Evolutionary conservation across 2,888 invertebrate species (phyloP).

Genomic region (Busseola fusca): DNA sequence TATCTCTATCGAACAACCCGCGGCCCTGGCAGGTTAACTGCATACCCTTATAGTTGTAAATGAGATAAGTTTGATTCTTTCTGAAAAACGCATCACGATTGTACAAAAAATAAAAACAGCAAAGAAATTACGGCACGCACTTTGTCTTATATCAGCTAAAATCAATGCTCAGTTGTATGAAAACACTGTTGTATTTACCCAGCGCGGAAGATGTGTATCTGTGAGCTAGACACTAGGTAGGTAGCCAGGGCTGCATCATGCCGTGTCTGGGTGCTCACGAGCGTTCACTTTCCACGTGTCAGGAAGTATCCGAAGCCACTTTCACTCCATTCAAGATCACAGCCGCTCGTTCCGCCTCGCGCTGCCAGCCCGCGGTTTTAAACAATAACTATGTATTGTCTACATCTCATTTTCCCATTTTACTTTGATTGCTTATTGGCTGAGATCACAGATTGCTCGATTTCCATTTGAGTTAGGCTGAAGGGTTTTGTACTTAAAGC

Average conservation of each 20-base stretch:
- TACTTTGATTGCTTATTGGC: constrained; percentile 61
- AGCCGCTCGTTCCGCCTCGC: constrained; percentile 77
- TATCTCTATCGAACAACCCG: no score
- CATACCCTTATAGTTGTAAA: background rate
- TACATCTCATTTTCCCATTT: constrained; percentile 57
- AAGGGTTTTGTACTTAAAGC: constrained; percentile 27
- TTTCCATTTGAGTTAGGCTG: constrained; percentile 45
- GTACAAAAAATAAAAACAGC: background rate
- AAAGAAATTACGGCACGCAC: background rate
- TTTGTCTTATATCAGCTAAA: background rate
- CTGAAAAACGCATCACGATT: background rate
- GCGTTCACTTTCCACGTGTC: constrained; percentile 84
- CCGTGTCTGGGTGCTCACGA: constrained; percentile 70
- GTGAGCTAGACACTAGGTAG: constrained; percentile 60
- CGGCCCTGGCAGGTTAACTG: no score
- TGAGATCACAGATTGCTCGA: constrained; percentile 26
- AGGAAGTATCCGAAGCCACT: constrained; percentile 85
- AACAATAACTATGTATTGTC: constrained; percentile 76
- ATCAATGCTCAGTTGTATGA: background rate
- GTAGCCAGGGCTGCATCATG: constrained; percentile 60
- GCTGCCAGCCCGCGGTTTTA: constrained; percentile 63
- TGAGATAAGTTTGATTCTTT: background rate
- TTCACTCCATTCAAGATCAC: constrained; percentile 88
- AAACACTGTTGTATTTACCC: constrained; percentile 65
- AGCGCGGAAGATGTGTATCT: constrained; percentile 76